A percentile compares a stretch with the other conserved stretches of the same genome.
phyloP scores from a whole-genome alignment of 2,888 invertebrate genomes.

The Ectobius pallidus region DNA sequence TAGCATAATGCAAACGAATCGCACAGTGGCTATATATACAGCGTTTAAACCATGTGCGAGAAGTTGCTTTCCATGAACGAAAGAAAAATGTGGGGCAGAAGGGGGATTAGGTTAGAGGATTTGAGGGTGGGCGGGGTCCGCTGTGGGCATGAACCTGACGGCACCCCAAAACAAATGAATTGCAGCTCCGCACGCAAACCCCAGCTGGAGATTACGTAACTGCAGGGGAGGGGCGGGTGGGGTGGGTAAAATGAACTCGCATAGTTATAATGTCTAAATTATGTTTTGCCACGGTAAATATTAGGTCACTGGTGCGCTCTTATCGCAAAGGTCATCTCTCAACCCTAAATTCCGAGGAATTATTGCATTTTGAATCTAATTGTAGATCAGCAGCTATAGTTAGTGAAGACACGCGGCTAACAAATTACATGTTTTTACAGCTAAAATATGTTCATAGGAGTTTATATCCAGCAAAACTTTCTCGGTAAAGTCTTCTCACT shows the following conservation, averaged over 20 bases:
- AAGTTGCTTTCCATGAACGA: neutral
- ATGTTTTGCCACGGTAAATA: neutral
- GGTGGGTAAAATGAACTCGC: neutral
- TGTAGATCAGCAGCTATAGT: too few species aligned
- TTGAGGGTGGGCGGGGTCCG: neutral
- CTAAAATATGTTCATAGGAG: too few species aligned
- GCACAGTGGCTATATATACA: too few species aligned
- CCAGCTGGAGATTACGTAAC: neutral
- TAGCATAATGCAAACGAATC: too few species aligned
- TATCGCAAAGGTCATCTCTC: neutral
- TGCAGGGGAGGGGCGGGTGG: neutral
- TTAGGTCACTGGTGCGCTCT: neutral
- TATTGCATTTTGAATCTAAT: too few species aligned
- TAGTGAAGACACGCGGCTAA: too few species aligned
- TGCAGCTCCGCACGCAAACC: neutral
- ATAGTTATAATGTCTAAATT: neutral
- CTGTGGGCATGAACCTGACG: neutral
- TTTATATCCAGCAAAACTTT: too few species aligned
- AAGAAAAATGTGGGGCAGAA: neutral
- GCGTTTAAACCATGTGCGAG: too few species aligned
- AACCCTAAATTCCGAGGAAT: neutral
- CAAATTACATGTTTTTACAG: too few species aligned
- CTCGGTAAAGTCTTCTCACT: too few species aligned
- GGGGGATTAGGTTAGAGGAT: neutral
- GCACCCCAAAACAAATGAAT: slow-evolving; percentile 5